Percentiles rank a stretch among this genome's conserved stretches.
These are phyloP conservation scores for Gymnodraco acuticeps DNA, from an alignment of 2,797 vertebrate species.

Conservation along the genomic window DNA sequence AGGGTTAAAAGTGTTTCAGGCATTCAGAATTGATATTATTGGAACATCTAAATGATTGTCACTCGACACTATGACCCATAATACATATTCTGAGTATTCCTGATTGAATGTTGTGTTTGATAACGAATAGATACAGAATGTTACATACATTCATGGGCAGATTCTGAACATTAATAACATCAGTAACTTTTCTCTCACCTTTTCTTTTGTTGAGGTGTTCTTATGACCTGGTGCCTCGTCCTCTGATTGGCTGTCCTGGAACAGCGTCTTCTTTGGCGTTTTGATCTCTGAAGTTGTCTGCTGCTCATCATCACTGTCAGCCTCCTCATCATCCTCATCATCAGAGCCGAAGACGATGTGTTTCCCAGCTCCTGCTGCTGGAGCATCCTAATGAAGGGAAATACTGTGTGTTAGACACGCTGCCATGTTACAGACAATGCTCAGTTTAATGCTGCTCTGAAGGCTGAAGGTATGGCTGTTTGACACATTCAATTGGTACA, in stretches of 20 bases:
- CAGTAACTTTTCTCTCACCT: conserved; percentile 34
- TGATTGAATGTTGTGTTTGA: not conserved
- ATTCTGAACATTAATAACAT: not conserved
- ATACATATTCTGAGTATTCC: too few relatives aligned
- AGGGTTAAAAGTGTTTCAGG: too few relatives aligned
- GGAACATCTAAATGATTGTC: too few relatives aligned
- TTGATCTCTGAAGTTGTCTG: conserved; percentile 1
- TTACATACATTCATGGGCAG: not conserved
- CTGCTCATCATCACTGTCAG: conserved; percentile 16
- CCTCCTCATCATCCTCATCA: conserved; percentile 78
- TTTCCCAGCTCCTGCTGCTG: conserved; percentile 79
- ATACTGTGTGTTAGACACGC: not conserved
- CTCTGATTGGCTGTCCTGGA: conserved; percentile 61
- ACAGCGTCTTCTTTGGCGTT: conserved; percentile 43
- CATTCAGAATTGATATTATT: too few relatives aligned
- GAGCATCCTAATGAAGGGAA: conserved; percentile 80
- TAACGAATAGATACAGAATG: not conserved
- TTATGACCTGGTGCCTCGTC: conserved; percentile 31
- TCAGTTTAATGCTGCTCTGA: too few relatives aligned
- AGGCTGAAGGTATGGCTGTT: too few relatives aligned
- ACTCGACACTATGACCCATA: too few relatives aligned
- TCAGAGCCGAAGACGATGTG: conserved; percentile 92
- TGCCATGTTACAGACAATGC: too few relatives aligned
- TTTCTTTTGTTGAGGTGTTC: conserved; percentile 41
- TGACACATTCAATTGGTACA: too few relatives aligned